These are phyloP conservation scores for Drosophila neutralis DNA, from an alignment of 2,888 invertebrate species.

Conservation along the genomic window DNA sequence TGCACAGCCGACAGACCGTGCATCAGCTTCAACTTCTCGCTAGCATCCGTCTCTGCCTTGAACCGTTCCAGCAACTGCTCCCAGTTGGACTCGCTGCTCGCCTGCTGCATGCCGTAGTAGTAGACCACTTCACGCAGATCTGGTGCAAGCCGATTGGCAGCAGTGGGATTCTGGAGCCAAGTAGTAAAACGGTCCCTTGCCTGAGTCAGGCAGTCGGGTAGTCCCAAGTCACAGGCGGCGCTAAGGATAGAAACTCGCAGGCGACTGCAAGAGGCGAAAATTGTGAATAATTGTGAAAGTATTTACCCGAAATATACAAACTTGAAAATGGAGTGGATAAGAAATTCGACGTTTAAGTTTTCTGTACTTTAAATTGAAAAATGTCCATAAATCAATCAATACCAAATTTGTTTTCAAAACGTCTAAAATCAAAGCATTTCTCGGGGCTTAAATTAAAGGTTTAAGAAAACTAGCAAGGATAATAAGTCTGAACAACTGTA, in stretches of 20 bases:
- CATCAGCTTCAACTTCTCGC: constrained; percentile 90
- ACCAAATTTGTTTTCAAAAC: too few relatives aligned
- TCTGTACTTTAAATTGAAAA: background rate
- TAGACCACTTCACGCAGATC: constrained; percentile 89
- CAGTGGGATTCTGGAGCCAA: constrained; percentile 86
- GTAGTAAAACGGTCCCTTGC: constrained; percentile 86
- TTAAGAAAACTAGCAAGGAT: too few relatives aligned
- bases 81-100: constrained; percentile 88
- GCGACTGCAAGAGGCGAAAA: constrained; percentile 85
- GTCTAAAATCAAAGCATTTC: background rate
- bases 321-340: background rate
- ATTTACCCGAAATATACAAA: background rate
- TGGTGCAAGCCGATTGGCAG: constrained; percentile 85
- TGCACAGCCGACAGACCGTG: constrained; percentile 89
- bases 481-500: background rate
- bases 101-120: constrained; percentile 89
- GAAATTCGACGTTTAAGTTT: background rate
- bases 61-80: constrained; percentile 90
- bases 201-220: constrained; percentile 87
- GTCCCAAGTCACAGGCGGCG: constrained; percentile 87
- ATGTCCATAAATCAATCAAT: too few relatives aligned
- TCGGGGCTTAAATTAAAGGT: background rate
- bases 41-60: constrained; percentile 89
- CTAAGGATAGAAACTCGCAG: constrained; percentile 87
- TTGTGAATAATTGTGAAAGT: background rate